These are phyloP conservation scores for Plutomurus gul DNA, from an alignment of 1,140 invertebrate genomes.

Conservation along the genomic window DNA sequence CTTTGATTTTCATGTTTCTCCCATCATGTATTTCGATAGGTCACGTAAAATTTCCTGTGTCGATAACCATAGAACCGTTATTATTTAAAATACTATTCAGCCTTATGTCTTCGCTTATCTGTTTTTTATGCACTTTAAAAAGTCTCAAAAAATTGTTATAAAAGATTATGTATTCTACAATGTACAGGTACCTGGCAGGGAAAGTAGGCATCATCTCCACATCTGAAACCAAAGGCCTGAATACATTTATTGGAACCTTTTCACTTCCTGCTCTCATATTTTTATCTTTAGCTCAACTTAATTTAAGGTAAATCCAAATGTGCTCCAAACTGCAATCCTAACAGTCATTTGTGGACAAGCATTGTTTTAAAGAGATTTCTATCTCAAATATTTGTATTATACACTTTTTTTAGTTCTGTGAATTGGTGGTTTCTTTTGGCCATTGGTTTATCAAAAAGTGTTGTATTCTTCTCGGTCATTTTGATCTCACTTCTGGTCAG, in stretches of 20 bases:
- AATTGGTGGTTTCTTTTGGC: slow-evolving; percentile 89
- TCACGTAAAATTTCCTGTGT: too few species aligned
- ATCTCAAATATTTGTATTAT: slow-evolving; percentile 28
- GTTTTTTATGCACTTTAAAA: too few species aligned
- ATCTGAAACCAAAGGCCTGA: slow-evolving; percentile 86
- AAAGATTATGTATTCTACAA: slow-evolving; percentile 55
- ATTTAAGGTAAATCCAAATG: slow-evolving; percentile 67
- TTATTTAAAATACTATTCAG: too few species aligned
- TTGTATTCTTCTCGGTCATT: slow-evolving; percentile 82
- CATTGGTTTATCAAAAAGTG: slow-evolving; percentile 81
- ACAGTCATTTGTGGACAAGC: neutral
- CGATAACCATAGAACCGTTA: too few species aligned
- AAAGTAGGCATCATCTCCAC: slow-evolving; percentile 80
- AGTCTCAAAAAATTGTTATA: too few species aligned
- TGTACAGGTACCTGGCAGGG: slow-evolving; percentile 83
- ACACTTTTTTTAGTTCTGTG: slow-evolving; percentile 64
- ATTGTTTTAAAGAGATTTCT: neutral
- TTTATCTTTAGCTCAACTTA: slow-evolving; percentile 80
- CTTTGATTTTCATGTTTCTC: too few species aligned
- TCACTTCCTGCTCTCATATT: slow-evolving; percentile 91
- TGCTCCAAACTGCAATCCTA: neutral
- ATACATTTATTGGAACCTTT: slow-evolving; percentile 91
- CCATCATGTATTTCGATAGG: too few species aligned
- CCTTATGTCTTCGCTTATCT: too few species aligned
- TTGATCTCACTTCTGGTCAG: slow-evolving; percentile 77